Evolutionary conservation across 2,888 invertebrate genomes (phyloP), one percentile per base, ranked within the genome.

Genomic region (Scelioninae gen. 1): DNA sequence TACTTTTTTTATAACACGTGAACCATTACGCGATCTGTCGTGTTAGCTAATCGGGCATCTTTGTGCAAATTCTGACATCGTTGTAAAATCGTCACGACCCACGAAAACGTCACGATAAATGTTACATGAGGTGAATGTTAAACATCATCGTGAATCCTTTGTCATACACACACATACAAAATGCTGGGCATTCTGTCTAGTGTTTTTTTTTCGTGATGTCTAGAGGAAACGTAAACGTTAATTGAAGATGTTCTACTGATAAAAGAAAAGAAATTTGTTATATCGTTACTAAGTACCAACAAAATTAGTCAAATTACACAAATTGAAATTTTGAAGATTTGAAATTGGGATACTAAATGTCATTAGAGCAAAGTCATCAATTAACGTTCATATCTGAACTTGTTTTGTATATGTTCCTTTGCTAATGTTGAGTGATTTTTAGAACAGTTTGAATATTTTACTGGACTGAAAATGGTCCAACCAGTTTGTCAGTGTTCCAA

Each of bases 111-210:
- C 84, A 84, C 81, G 84, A 86, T 88, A 88, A 88, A 88, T 88
- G 87, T 89, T 87, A 86, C 87, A 87, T 87, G 88, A 88, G 86
- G 87, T 86, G 88, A 88, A 87, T 88, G 86, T 86, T 88, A 86
- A 82, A 68, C 72, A 79, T 79, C 83, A 84, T 85, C 83, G 83
- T 84, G 84, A 88, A 86, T 83, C 85, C 79, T 81, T 87, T 83
- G 83, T 84, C 79, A 84, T 75, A 79, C 83, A 77, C 81, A 78
- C 74, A 10, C 66, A 15, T 31, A 65, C 60, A 60, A 55, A 45
- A 69, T 69, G 47, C 68, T 62, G 62, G 62, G 31, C 62, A 68
- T 77, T 77, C 56, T 32, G 29, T 76, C 45, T 29, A 49, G 16
- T 63, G 10, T 45, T 53, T 66, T 66, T 29, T 34, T 60, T 71